Conservation (phyloP, 2,888 invertebrate species). For the Empis livida region DNA sequence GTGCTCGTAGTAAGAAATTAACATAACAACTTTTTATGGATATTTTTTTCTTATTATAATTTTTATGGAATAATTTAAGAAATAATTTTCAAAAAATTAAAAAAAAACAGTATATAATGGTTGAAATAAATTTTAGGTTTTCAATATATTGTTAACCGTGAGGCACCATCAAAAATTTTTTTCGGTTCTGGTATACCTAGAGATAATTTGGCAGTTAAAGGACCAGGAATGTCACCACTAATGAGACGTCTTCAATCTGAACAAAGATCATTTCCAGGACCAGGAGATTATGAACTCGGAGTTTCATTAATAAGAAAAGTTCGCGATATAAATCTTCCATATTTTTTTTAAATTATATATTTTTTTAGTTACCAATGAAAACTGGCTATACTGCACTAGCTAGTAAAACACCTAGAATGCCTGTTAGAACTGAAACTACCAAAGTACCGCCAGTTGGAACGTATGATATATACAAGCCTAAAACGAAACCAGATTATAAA, state of each 20-base stretch:
- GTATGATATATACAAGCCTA: slow-evolving; percentile 18
- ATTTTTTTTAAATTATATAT: neutral
- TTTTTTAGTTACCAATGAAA: slow-evolving; percentile 23
- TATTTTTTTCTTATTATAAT: too few relatives aligned
- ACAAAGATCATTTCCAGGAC: neutral
- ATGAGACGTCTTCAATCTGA: neutral
- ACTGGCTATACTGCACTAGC: slow-evolving; percentile 26
- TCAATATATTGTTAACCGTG: neutral
- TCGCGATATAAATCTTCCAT: too few relatives aligned
- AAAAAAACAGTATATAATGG: too few relatives aligned
- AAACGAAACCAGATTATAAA: slow-evolving; percentile 11
- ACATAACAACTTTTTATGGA: too few relatives aligned
- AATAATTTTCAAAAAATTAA: too few relatives aligned
- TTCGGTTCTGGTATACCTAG: neutral
- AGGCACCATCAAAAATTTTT: neutral
- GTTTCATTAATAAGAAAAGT: neutral
- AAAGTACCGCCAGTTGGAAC: slow-evolving; percentile 22
- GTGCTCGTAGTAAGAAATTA: neutral
- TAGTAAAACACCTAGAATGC: slow-evolving; percentile 20
- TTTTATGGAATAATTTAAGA: too few relatives aligned
- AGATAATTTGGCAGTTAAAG: neutral
- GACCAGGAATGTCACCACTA: neutral
- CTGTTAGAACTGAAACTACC: neutral
- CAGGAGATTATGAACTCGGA: neutral
- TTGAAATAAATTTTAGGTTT: neutral